Evolutionary conservation across 2,797 vertebrate species (phyloP).

Genomic region (Poliocrania exsul): DNA sequence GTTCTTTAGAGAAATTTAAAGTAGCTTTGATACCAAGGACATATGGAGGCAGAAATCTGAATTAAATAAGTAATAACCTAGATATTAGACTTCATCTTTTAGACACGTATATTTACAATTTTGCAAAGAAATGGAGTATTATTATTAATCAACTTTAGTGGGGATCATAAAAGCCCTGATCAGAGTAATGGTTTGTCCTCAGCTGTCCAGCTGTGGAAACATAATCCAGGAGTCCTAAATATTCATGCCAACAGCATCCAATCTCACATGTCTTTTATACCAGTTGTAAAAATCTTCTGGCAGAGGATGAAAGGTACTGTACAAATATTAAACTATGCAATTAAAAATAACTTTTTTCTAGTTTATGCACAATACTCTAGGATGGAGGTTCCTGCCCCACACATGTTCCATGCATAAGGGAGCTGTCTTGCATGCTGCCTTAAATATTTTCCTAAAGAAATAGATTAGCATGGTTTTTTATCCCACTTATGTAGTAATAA

Average conservation of each 20-base stretch:
- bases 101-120: neutral
- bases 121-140: neutral
- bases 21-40: neutral
- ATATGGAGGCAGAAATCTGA: neutral
- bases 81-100: neutral
- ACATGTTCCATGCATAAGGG: neutral
- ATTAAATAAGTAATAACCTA: neutral
- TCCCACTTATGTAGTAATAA: neutral
- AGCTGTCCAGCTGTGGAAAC: neutral
- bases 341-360: neutral
- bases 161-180: neutral
- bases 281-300: neutral
- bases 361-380: neutral
- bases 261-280: neutral
- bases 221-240: neutral
- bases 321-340: neutral
- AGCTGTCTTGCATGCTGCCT: neutral
- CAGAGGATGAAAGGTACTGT: neutral
- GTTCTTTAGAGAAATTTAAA: neutral
- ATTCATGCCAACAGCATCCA: neutral
- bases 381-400: neutral
- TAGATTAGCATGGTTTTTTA: neutral
- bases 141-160: neutral
- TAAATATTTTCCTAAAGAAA: neutral
- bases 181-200: neutral